A percentile compares a stretch with the other conserved stretches of the same genome.
Conservation (phyloP, 2,113 vertebrate genomes). For the Ardeotis arabs region DNA sequence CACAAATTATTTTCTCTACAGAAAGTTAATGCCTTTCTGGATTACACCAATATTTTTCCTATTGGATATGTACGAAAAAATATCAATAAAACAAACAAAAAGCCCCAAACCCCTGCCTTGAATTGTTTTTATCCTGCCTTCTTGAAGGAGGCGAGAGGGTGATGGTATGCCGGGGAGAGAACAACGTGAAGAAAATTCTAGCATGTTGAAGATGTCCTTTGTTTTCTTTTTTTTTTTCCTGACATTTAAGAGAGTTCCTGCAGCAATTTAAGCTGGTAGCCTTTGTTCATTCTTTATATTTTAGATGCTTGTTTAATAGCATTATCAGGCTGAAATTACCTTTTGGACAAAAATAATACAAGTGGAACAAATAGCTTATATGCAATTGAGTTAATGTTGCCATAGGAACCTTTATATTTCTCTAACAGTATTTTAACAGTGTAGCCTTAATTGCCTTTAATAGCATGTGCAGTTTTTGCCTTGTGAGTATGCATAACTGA, state of each 20-base stretch:
- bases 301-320: neutral
- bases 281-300: neutral
- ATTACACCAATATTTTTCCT: neutral
- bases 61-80: neutral
- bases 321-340: slow-evolving; percentile 17
- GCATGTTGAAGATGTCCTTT: neutral
- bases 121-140: neutral
- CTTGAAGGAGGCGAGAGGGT: neutral
- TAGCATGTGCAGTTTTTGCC: neutral
- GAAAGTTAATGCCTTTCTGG: neutral
- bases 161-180: neutral
- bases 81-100: neutral
- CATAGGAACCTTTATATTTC: slow-evolving; percentile 58
- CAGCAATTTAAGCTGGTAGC: neutral
- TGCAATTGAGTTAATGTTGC: slow-evolving; percentile 41
- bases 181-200: neutral
- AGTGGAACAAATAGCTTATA: slow-evolving; percentile 45
- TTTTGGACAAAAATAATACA: slow-evolving; percentile 43
- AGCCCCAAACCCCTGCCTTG: neutral
- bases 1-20: neutral
- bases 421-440: slow-evolving; percentile 4
- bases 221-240: no score
- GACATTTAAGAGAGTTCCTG: neutral
- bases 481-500: neutral
- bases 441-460: slow-evolving; percentile 30